Percentiles rank a stretch among this genome's conserved stretches.
Evolutionary conservation across 2,113 vertebrate genomes (phyloP).

Genomic region (Nasalis larvatus): DNA sequence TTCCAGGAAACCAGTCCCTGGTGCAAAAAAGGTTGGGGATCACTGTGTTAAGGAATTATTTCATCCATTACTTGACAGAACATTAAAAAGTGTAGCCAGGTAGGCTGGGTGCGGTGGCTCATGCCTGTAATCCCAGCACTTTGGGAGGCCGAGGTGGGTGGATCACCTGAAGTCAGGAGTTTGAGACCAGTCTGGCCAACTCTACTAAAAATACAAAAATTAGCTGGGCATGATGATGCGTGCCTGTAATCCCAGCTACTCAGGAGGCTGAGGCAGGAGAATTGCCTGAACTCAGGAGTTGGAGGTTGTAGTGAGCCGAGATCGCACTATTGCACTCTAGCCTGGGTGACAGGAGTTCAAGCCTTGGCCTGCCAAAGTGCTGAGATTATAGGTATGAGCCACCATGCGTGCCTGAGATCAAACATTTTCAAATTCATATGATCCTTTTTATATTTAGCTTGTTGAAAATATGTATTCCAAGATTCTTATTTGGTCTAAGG

Average conservation of each 20-base stretch:
- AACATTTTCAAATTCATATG: neutral
- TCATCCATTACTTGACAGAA: constrained; percentile 2
- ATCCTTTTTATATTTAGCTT: neutral
- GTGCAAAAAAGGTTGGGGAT: no score
- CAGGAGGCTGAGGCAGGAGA: neutral
- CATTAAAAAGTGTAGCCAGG: neutral
- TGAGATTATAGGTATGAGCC: no score
- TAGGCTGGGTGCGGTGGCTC: neutral
- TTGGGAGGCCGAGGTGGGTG: neutral
- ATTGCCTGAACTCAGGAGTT: neutral
- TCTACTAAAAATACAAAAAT: neutral
- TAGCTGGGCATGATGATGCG: neutral
- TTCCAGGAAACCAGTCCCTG: no score
- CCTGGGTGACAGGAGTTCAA: neutral
- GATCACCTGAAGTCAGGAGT: neutral
- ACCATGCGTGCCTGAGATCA: neutral
- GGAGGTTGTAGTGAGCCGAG: neutral
- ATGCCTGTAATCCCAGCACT: neutral
- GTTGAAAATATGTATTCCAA: neutral
- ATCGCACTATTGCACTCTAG: neutral
- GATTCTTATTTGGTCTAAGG: neutral
- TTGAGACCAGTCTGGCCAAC: neutral
- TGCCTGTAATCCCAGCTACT: neutral
- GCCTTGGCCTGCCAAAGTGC: no score
- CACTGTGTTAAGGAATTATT: neutral